Conservation (phyloP, 1,140 invertebrate genomes). For the Orius laevigatus region DNA sequence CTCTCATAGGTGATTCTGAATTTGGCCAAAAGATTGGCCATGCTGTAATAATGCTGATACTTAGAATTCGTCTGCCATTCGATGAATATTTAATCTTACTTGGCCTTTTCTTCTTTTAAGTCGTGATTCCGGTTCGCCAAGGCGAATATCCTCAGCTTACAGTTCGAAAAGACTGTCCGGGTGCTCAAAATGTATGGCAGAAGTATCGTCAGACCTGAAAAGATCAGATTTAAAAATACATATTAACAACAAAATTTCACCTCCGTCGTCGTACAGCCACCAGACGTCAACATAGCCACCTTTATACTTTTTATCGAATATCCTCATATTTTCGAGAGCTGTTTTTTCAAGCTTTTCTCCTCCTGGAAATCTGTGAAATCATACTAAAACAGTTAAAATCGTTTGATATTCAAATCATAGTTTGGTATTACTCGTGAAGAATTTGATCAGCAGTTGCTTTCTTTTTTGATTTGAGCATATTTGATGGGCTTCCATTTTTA, state of each 20-base stretch:
- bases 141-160: conserved; percentile 79
- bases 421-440: not conserved
- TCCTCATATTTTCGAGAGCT: conserved; percentile 17
- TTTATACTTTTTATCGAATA: conserved; percentile 27
- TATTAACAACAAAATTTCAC: conserved; percentile 74
- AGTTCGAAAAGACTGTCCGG: conserved; percentile 63
- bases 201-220: conserved; percentile 66
- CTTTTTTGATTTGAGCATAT: not conserved
- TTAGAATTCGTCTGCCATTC: not conserved
- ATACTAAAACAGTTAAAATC: not conserved
- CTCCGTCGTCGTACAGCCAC: conserved; percentile 57
- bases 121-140: conserved; percentile 70
- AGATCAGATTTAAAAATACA: conserved; percentile 35
- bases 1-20: conserved; percentile 87
- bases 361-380: conserved; percentile 16
- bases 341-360: conserved; percentile 14
- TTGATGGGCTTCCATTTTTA: not conserved
- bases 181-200: conserved; percentile 85
- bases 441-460: conserved; percentile 1
- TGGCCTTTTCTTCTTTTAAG: conserved; percentile 72
- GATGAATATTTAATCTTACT: conserved; percentile 38
- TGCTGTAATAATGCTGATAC: conserved; percentile 38
- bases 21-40: conserved; percentile 81
- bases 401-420: not conserved
- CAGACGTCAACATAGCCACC: conserved; percentile 46